Percentiles rank a stretch among this genome's conserved stretches.
Conservation (phyloP, 2,888 invertebrate species). For the Palloptera scutellata region DNA sequence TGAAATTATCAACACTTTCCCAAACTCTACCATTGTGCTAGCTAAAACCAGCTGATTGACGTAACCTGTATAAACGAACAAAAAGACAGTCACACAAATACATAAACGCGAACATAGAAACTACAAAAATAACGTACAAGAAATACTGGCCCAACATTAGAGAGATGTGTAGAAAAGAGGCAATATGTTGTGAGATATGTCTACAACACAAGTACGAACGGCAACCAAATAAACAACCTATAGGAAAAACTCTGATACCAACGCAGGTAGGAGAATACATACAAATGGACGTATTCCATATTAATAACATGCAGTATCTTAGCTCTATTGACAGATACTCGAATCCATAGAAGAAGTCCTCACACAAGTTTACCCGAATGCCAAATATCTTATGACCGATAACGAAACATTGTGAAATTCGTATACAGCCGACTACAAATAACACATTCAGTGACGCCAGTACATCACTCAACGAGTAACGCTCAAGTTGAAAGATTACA, state of each 20-base stretch:
- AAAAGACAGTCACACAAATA: neutral
- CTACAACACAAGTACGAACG: neutral
- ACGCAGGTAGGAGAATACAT: conserved; percentile 16
- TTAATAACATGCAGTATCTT: conserved; percentile 9
- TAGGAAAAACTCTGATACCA: conserved; percentile 7
- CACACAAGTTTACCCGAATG: conserved; percentile 27
- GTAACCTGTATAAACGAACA: conserved; percentile 3
- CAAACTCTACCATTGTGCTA: conserved; percentile 1
- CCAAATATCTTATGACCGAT: conserved; percentile 18
- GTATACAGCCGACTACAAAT: conserved; percentile 15
- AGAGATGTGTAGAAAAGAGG: conserved; percentile 3
- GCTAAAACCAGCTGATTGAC: neutral
- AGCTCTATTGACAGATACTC: conserved; percentile 8
- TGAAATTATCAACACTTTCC: neutral
- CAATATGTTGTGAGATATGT: neutral
- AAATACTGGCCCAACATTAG: neutral
- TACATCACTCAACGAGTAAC: conserved; percentile 13
- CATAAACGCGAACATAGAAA: too few relatives aligned
- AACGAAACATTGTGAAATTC: conserved; percentile 4
- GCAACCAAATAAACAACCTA: conserved; percentile 1
- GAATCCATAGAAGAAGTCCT: conserved; percentile 25
- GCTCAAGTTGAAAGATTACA: conserved; percentile 23
- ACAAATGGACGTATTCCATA: conserved; percentile 24
- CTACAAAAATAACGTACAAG: neutral
- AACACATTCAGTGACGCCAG: conserved; percentile 1